Conservation (phyloP, 2,888 invertebrate genomes). For the Apotomis turbidana region DNA sequence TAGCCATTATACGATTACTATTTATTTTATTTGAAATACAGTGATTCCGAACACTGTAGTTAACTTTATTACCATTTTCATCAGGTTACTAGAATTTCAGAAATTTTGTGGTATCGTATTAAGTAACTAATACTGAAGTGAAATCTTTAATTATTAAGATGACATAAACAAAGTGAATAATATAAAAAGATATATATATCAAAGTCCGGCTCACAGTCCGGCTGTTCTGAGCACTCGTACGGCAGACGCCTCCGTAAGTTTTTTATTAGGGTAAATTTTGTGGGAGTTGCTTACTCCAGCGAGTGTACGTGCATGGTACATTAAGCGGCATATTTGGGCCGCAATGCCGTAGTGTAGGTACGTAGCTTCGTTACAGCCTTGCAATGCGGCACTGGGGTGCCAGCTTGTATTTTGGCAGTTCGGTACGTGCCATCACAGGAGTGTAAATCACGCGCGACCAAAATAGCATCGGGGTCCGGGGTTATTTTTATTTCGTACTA, state of each 20-base stretch:
- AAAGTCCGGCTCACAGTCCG: background rate
- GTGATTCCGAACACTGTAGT: too few species aligned
- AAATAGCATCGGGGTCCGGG: background rate
- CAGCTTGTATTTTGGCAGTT: slow-evolving; percentile 29
- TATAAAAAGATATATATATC: background rate
- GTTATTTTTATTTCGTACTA: background rate
- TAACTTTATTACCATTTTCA: too few species aligned
- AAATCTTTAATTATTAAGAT: background rate
- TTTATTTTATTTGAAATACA: too few species aligned
- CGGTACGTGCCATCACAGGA: slow-evolving; percentile 6
- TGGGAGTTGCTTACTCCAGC: slow-evolving; percentile 18
- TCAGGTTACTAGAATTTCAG: too few species aligned
- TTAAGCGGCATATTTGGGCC: slow-evolving; percentile 39
- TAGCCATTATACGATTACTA: too few species aligned
- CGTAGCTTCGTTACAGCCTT: slow-evolving; percentile 45
- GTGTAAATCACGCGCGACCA: background rate
- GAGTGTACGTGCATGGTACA: slow-evolving; percentile 39
- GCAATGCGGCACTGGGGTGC: slow-evolving; percentile 45
- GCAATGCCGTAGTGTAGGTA: slow-evolving; percentile 45
- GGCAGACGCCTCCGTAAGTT: slow-evolving; percentile 2
- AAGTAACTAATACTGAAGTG: too few species aligned
- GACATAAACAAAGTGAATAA: background rate
- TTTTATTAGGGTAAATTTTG: slow-evolving; percentile 26
- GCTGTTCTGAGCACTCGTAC: background rate
- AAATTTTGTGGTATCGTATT: too few species aligned